These are phyloP conservation scores for Botia almorhae DNA, from an alignment of 2,797 vertebrate genomes.

Conservation along the genomic window DNA sequence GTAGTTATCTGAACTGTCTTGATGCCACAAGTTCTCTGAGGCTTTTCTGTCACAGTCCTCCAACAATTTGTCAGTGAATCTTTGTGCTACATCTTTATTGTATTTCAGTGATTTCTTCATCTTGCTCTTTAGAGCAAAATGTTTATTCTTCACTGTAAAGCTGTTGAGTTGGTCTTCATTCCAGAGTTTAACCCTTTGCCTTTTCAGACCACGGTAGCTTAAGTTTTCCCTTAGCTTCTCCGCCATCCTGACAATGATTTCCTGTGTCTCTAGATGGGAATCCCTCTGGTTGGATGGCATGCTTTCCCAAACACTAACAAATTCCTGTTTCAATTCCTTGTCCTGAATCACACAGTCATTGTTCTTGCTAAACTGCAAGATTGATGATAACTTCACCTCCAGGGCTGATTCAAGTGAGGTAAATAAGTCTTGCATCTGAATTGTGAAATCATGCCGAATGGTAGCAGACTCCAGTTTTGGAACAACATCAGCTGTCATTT, in stretches of 20 bases:
- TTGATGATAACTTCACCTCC: slow-evolving; percentile 65
- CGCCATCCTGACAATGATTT: slow-evolving; percentile 68
- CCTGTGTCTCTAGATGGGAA: slow-evolving; percentile 64
- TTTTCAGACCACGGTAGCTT: slow-evolving; percentile 63
- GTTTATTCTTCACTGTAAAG: slow-evolving; percentile 69
- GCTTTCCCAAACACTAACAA: slow-evolving; percentile 73
- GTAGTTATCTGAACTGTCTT: slow-evolving; percentile 71
- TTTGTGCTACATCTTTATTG: slow-evolving; percentile 70
- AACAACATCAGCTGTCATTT: slow-evolving; percentile 58
- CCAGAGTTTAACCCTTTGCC: slow-evolving; percentile 68
- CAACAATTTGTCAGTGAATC: slow-evolving; percentile 62
- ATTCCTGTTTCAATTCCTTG: slow-evolving; percentile 70
- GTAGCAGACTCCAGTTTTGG: slow-evolving; percentile 63
- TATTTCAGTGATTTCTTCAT: slow-evolving; percentile 74
- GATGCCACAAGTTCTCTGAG: slow-evolving; percentile 62
- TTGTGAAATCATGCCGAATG: slow-evolving; percentile 65
- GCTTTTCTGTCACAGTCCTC: slow-evolving; percentile 69
- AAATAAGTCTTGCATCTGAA: slow-evolving; percentile 69
- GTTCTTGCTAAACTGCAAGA: slow-evolving; percentile 66
- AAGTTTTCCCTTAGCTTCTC: slow-evolving; percentile 72
- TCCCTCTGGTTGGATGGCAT: slow-evolving; percentile 69
- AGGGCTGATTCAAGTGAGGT: slow-evolving; percentile 62
- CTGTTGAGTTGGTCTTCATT: slow-evolving; percentile 31
- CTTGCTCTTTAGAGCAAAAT: slow-evolving; percentile 75
- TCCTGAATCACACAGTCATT: slow-evolving; percentile 64